These are phyloP conservation scores for Xenotilapia leptura DNA, from an alignment of 2,113 vertebrate species.

Conservation along the genomic window DNA sequence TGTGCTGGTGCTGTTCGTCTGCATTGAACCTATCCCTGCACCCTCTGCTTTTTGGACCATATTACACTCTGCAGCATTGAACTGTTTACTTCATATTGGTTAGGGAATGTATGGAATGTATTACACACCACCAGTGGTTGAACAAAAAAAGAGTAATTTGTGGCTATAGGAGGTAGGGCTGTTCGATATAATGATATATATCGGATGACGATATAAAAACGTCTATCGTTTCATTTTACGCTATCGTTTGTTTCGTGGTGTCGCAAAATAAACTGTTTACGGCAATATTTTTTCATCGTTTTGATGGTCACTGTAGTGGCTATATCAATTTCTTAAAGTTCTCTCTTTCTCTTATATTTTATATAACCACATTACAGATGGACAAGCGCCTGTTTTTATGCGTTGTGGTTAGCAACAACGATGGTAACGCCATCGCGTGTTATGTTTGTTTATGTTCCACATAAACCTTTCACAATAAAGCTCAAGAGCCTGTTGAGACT, in stretches of 20 bases:
- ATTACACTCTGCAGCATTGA: background rate
- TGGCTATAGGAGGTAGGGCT: background rate
- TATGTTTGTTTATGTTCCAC: no score
- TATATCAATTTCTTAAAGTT: accelerated
- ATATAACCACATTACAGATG: accelerated
- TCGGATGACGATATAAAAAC: background rate
- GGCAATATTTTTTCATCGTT: accelerated
- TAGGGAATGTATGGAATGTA: background rate
- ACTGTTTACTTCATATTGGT: background rate
- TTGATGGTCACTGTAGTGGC: background rate
- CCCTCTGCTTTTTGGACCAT: background rate
- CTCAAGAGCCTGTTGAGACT: no score
- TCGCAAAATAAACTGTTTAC: accelerated
- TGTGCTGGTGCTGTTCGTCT: background rate
- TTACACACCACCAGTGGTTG: background rate
- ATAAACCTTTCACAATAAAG: no score
- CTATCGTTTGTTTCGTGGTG: background rate
- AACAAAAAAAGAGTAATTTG: background rate
- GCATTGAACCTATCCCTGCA: background rate
- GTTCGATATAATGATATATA: accelerated
- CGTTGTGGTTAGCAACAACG: accelerated
- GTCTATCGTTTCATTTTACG: background rate
- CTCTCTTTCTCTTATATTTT: background rate
- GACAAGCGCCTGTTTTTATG: accelerated
- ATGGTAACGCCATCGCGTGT: accelerated